These are phyloP conservation scores for Adineta ricciae DNA, from an alignment of 2,888 invertebrate genomes.

Conservation along the genomic window DNA sequence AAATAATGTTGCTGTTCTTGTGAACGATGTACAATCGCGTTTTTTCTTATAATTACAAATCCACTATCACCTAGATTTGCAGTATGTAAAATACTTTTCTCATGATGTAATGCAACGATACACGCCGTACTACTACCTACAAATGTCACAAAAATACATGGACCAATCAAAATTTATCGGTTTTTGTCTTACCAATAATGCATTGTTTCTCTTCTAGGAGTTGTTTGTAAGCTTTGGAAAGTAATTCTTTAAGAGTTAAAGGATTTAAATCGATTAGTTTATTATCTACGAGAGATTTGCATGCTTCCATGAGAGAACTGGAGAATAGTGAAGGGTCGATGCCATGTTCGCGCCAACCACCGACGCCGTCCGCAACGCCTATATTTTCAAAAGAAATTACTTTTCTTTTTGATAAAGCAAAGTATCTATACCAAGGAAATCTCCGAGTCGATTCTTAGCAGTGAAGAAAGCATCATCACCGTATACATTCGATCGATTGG, in stretches of 20 bases:
- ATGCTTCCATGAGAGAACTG: slow-evolving; percentile 80
- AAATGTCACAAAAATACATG: slow-evolving; percentile 34
- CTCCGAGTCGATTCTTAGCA: slow-evolving; percentile 21
- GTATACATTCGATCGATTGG: slow-evolving; percentile 8
- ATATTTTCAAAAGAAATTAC: slow-evolving; percentile 34
- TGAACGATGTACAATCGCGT: slow-evolving; percentile 77
- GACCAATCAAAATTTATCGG: neutral
- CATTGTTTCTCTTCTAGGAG: slow-evolving; percentile 79
- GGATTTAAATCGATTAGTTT: slow-evolving; percentile 46
- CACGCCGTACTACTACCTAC: slow-evolving; percentile 93
- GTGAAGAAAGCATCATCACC: slow-evolving; percentile 33
- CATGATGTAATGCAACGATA: slow-evolving; percentile 79
- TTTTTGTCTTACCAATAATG: slow-evolving; percentile 62
- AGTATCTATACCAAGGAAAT: neutral
- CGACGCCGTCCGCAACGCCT: slow-evolving; percentile 95
- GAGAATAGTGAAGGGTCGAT: slow-evolving; percentile 95
- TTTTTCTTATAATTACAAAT: slow-evolving; percentile 65
- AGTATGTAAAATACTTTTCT: slow-evolving; percentile 77
- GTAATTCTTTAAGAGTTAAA: slow-evolving; percentile 78
- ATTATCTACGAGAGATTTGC: slow-evolving; percentile 72
- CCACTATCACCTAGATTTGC: slow-evolving; percentile 99
- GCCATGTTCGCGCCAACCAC: slow-evolving; percentile 93
- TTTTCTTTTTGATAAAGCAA: neutral
- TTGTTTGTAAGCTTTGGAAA: slow-evolving; percentile 82
- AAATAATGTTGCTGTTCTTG: slow-evolving; percentile 97